These are phyloP conservation scores for Hylaeus volcanicus DNA, from an alignment of 1,140 invertebrate genomes.

Conservation along the genomic window DNA sequence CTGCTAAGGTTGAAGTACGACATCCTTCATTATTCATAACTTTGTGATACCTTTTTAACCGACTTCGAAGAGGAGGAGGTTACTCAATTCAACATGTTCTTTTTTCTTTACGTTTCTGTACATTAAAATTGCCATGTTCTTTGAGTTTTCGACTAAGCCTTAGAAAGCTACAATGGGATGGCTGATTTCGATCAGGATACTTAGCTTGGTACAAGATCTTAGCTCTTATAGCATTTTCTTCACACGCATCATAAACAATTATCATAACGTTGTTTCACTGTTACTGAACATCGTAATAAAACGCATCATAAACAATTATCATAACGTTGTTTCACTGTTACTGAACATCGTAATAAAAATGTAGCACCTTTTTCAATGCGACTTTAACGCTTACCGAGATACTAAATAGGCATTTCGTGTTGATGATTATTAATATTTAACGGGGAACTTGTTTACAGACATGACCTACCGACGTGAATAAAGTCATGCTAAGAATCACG, in stretches of 20 bases:
- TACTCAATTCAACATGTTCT: too few species aligned
- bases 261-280: too few species aligned
- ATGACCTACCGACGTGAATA: neutral
- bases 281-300: too few species aligned
- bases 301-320: neutral
- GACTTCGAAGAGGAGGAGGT: too few species aligned
- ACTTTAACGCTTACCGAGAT: neutral
- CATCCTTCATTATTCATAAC: too few species aligned
- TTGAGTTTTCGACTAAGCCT: neutral
- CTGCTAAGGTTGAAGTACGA: neutral
- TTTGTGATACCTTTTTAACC: too few species aligned
- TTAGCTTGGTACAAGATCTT: neutral
- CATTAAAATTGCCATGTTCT: neutral
- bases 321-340: too few species aligned
- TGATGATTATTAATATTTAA: neutral
- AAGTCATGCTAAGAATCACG: neutral
- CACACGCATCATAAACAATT: neutral
- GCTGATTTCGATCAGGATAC: neutral
- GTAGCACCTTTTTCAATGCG: neutral
- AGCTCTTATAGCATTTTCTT: conserved; percentile 5
- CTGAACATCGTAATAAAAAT: too few species aligned
- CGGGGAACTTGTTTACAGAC: neutral
- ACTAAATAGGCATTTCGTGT: conserved; percentile 2
- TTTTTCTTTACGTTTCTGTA: neutral
- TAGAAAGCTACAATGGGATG: neutral